These are phyloP conservation scores for Gymnocypris eckloni DNA, from an alignment of 2,797 vertebrate genomes.

Conservation along the genomic window DNA sequence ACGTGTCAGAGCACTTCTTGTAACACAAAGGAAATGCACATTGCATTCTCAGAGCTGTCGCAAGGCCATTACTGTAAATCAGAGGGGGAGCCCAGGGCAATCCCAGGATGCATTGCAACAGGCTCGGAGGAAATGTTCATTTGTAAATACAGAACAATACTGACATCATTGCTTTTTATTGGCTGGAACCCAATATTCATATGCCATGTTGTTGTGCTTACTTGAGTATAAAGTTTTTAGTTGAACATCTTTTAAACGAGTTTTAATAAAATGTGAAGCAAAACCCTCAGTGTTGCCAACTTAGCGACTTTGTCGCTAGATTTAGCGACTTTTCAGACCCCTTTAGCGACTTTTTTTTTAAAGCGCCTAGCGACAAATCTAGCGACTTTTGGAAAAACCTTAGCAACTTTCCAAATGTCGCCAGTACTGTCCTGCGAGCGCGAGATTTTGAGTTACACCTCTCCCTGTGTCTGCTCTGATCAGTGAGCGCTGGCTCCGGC, in stretches of 20 bases:
- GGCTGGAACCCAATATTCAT: neutral
- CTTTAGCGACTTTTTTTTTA: too few relatives aligned
- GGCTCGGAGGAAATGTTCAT: neutral
- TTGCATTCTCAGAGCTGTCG: neutral
- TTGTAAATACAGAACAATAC: neutral
- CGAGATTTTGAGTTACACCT: too few relatives aligned
- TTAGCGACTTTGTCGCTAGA: too few relatives aligned
- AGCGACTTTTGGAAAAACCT: too few relatives aligned
- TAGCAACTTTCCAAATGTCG: too few relatives aligned
- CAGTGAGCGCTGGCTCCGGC: too few relatives aligned
- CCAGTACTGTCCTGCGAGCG: too few relatives aligned
- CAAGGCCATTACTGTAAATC: neutral
- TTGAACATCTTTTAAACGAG: too few relatives aligned
- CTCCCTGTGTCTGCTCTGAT: too few relatives aligned
- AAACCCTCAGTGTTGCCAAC: neutral
- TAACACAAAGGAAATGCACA: neutral
- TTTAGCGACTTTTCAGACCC: too few relatives aligned
- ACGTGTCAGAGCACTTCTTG: neutral
- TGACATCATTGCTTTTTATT: neutral
- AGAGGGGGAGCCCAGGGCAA: neutral
- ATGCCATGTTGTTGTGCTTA: neutral
- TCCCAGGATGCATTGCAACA: neutral
- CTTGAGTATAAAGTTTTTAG: neutral
- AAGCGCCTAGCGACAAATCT: too few relatives aligned
- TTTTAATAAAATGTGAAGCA: neutral